These are phyloP conservation scores for Allacma fusca DNA, from an alignment of 2,888 invertebrate species.

Conservation along the genomic window DNA sequence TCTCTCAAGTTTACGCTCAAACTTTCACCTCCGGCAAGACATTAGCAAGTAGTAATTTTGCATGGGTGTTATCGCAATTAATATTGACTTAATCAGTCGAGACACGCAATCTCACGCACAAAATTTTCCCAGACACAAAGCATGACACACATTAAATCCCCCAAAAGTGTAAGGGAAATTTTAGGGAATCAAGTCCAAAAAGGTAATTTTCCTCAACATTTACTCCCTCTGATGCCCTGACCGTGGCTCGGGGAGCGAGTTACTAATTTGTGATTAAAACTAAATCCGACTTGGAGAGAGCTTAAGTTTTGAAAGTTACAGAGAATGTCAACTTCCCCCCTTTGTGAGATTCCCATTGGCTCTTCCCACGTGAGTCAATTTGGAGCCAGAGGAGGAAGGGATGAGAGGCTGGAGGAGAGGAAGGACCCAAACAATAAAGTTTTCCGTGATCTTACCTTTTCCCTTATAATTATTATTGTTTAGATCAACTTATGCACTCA, in stretches of 20 bases:
- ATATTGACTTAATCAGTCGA: slow-evolving; percentile 46
- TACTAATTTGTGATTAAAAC: slow-evolving; percentile 40
- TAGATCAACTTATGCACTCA: slow-evolving; percentile 4
- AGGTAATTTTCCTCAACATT: background rate
- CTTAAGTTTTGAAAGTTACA: slow-evolving; percentile 14
- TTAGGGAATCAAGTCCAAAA: slow-evolving; percentile 1
- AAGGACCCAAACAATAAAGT: slow-evolving; percentile 18
- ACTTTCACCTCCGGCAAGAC: no score
- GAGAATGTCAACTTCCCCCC: background rate
- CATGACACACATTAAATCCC: no score
- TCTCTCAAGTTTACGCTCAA: background rate
- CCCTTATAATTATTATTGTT: slow-evolving; percentile 20
- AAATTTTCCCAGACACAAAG: no score
- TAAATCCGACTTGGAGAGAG: no score
- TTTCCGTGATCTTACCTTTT: slow-evolving; percentile 21
- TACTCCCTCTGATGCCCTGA: background rate
- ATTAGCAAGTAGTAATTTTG: no score
- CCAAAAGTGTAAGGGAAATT: background rate
- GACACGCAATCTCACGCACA: background rate
- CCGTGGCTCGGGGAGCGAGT: slow-evolving; percentile 25
- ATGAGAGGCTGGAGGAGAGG: no score
- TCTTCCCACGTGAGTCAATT: background rate
- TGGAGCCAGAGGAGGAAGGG: background rate
- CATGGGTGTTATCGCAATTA: slow-evolving; percentile 37
- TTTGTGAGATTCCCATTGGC: background rate